Conservation (phyloP, 1,140 invertebrate species). For the Euura lappo region DNA sequence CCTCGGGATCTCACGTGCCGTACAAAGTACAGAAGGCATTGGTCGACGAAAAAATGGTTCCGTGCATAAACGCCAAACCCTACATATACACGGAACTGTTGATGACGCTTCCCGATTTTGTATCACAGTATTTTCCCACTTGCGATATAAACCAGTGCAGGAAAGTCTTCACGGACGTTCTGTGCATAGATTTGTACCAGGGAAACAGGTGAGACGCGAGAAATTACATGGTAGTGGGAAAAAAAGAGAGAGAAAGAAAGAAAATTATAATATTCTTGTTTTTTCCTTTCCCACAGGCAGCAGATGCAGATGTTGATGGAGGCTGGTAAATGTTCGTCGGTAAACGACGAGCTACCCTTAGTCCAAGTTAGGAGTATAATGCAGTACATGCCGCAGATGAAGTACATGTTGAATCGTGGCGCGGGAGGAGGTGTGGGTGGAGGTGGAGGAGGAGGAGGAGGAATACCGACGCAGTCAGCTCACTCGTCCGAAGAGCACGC, state of each 20-base stretch:
- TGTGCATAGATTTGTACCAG: constrained; percentile 78
- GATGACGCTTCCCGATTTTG: constrained; percentile 82
- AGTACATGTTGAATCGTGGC: constrained; percentile 72
- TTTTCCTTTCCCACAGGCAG: constrained; percentile 60
- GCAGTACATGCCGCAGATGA: constrained; percentile 85
- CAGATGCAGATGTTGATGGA: constrained; percentile 78
- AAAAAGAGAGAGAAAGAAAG: neutral
- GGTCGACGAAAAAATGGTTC: constrained; percentile 80
- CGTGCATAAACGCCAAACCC: constrained; percentile 86
- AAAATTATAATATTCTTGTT: constrained; percentile 8
- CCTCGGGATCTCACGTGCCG: constrained; percentile 66
- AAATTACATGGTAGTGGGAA: neutral
- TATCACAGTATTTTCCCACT: constrained; percentile 79
- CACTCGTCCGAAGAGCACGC: constrained; percentile 56
- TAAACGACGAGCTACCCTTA: constrained; percentile 69
- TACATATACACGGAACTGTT: constrained; percentile 80
- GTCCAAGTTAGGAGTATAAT: constrained; percentile 83
- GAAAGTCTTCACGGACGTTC: constrained; percentile 76
- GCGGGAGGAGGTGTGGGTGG: constrained; percentile 34
- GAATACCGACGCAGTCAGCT: constrained; percentile 44
- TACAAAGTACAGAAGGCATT: constrained; percentile 79
- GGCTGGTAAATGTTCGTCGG: constrained; percentile 73
- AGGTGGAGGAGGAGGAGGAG: constrained; percentile 16
- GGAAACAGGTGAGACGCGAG: constrained; percentile 75
- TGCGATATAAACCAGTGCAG: constrained; percentile 75